Conservation (phyloP, 2,113 vertebrate genomes). For the Ornithorhynchus anatinus region DNA sequence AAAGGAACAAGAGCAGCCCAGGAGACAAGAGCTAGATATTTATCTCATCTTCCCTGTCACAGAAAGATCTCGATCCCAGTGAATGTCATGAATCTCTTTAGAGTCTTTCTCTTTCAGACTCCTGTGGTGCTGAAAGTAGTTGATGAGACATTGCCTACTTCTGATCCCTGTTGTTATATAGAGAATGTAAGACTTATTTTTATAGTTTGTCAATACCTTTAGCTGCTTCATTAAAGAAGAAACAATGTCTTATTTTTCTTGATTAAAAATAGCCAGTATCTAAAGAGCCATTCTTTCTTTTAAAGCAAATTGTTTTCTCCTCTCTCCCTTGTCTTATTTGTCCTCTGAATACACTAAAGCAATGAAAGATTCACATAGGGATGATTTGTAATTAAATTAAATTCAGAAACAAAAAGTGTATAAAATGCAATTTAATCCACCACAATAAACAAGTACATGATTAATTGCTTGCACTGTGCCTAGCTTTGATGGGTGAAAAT, state of each 20-base stretch:
- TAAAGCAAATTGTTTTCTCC: neutral
- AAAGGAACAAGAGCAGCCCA: too few species aligned
- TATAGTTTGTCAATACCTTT: neutral
- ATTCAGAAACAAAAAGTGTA: constrained; percentile 55
- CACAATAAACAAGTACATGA: constrained; percentile 61
- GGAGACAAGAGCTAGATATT: too few species aligned
- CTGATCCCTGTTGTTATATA: neutral
- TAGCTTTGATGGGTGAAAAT: constrained; percentile 60
- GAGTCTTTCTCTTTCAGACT: too few species aligned
- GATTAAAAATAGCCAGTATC: constrained; percentile 26
- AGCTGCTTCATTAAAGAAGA: neutral
- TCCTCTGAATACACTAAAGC: constrained; percentile 4
- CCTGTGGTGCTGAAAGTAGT: too few species aligned
- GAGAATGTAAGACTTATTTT: neutral
- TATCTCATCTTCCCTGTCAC: too few species aligned
- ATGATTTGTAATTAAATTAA: constrained; percentile 64
- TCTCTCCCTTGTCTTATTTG: constrained; percentile 1
- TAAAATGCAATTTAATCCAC: constrained; percentile 58
- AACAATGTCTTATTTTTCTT: neutral
- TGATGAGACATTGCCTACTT: neutral
- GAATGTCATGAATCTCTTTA: too few species aligned
- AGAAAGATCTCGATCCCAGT: too few species aligned
- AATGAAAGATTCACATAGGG: constrained; percentile 30
- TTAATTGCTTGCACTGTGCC: constrained; percentile 61
- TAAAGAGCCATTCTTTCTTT: neutral